Base-by-base conservation (phyloP, 2,797 vertebrate species). In the Chelidonichthys spinosus region DNA sequence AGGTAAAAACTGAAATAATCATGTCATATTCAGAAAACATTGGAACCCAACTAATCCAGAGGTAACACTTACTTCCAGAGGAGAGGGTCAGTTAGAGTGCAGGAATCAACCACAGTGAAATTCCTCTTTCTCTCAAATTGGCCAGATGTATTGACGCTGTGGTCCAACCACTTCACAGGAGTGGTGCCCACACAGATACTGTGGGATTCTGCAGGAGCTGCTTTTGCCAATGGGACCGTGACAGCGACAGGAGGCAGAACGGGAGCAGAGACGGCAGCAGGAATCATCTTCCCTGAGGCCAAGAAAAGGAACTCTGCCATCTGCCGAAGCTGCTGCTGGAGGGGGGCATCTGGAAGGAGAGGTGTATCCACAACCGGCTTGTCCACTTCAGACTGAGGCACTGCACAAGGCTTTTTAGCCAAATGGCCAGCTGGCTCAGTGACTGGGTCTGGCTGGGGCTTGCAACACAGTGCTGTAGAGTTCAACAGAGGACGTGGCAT, bases 281-380 rank as follows among this genome's bases (percentile, higher is more conserved):
- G 78, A 14, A 47, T 77, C 74, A 95, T 76, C 53, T 92, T 94
- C 66, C 90, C 90, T 6, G 90, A 93, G 0, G 90, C 93, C 49
- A 91, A 65, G 7, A 95, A 85, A 64, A 95, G 92, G 58, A 95
- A 90, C 53, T 95, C 94, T 2, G 91, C 93, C 93, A 96, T 94
- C 72, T 95, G 93, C 17, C 83, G 83, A 42, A 96, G 93, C 71
- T 95, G 94, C 78, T 94, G 93, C 80, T 95, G 93, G 36, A 96
- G 91, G 5, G 93, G 91, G 13, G 89, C 85, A 3, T 92, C 81
- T 7, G 82, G 68, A 66, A 91, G 78, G 32, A 89, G 17, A 7
- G 85, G 81, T 6, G 76, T 55, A 32, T 86, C 82, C 56, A 72
- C 42, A 25, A 35, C 63, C 0, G 72, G 72, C 43, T 83, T 84